Base-by-base conservation (phyloP, 2,797 vertebrate species). In the Emydoidea blandingii region DNA sequence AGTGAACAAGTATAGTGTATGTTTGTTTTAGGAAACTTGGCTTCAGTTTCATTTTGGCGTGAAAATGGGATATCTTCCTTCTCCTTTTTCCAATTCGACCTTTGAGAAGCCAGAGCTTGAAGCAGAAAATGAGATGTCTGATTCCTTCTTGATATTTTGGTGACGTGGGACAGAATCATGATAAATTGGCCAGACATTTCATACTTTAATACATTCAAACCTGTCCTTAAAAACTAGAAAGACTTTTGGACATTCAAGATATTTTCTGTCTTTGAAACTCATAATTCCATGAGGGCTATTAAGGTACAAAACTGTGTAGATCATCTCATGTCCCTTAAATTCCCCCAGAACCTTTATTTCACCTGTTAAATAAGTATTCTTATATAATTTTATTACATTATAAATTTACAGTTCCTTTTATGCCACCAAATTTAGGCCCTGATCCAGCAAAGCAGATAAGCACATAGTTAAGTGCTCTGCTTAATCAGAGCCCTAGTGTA, bases 381-480 rank as follows among this genome's bases (percentile, higher is more conserved):
- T 0, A 0, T 92, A 14, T 18, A 68, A 47, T 18, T 91, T 7
- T 31, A 68, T 4, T 65, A 8, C n/a, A 52, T 31, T 76, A 59
- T n/a, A 23, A 5, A 74, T 81, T 74, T 89, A 2, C 65, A 91
- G 25, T 87, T 79, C 2, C 79, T 89, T 9, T n/a, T 68, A 8
- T 10, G 5, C 81, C 11, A 34, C 8, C 11, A 54, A 21, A 79
- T 86, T 94, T 82, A 82, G 81, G 50, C 12, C 11, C 7, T 83
- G 52, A 86, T 90, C 47, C 78, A 29, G 31, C 34, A 79, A 52
- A 79, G 78, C 47, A 79, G 31, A 74, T 85, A 72, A 91, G 19
- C 34, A 31, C 53, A 91, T 85, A 50, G 1, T 1, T 86, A 27
- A n/a, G 1, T 81, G 9, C 84, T 80, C 18, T 16, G 34, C 62